Evolutionary conservation across 1,140 invertebrate species (phyloP).

Genomic region (Doryteuthis pealeii): DNA sequence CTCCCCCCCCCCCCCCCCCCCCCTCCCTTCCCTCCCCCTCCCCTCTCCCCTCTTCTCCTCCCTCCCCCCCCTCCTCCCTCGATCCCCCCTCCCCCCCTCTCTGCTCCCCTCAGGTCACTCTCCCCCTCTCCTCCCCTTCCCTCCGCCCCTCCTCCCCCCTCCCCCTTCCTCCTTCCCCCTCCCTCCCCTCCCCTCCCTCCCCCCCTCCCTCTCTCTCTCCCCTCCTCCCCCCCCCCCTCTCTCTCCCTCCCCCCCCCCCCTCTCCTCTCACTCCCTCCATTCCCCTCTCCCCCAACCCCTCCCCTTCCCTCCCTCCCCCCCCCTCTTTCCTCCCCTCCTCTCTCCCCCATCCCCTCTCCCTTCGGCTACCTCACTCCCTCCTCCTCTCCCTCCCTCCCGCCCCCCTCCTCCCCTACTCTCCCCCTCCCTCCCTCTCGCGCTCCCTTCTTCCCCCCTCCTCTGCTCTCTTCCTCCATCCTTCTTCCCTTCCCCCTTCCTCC

Average conservation of each 20-base stretch:
- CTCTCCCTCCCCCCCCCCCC: conserved; percentile 3
- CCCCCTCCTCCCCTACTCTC: neutral
- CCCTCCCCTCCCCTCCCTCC: neutral
- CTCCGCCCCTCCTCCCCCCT: neutral
- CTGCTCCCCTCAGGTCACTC: neutral
- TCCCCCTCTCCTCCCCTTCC: neutral
- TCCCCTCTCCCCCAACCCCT: neutral
- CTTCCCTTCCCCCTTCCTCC: neutral
- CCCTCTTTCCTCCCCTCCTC: conserved; percentile 3
- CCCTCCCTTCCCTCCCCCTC: no score
- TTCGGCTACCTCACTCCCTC: neutral
- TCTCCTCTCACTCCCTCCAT: neutral
- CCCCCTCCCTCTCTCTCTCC: neutral
- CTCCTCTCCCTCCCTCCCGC: neutral
- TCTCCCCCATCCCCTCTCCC: conserved; percentile 5
- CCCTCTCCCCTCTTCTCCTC: no score
- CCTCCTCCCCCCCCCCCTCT: neutral
- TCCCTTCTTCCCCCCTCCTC: neutral
- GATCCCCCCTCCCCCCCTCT: neutral
- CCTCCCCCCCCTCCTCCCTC: neutral
- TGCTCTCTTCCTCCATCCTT: neutral
- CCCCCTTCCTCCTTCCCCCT: neutral
- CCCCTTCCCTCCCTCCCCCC: neutral
- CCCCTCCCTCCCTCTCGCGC: neutral
- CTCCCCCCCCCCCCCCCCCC: no score